Conservation (phyloP, 2,113 vertebrate genomes). For the Telmatochromis sp. region DNA sequence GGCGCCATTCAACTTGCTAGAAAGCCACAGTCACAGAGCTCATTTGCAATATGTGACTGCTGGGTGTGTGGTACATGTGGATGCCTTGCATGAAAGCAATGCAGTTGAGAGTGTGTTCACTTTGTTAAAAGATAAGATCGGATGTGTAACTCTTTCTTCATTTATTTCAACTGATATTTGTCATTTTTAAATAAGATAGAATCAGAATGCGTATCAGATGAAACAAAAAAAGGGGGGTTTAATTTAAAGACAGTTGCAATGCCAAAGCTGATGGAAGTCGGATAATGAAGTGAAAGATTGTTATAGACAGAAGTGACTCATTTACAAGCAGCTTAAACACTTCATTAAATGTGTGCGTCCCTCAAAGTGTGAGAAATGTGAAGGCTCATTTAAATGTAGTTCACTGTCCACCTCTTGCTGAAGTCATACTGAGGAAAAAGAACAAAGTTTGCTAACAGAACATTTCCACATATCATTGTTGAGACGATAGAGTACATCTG, state of each 20-base stretch:
- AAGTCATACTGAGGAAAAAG: not conserved
- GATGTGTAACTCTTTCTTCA: not conserved
- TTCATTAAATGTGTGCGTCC: not conserved
- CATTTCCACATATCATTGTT: not conserved
- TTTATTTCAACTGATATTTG: slow-evolving; percentile 6
- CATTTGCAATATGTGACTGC: not conserved
- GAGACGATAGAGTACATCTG: not conserved
- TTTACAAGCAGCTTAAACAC: not conserved
- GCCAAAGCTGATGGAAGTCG: not conserved
- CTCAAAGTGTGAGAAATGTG: not conserved
- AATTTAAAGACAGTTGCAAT: not conserved
- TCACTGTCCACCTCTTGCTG: not conserved
- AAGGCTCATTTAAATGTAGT: not conserved
- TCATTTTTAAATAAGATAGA: not conserved
- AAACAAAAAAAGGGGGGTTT: not conserved
- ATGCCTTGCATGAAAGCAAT: slow-evolving; percentile 26
- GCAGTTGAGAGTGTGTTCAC: slow-evolving; percentile 18
- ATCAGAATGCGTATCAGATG: not conserved
- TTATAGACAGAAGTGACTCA: not conserved
- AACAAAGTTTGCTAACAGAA: not conserved
- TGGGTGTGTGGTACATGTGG: slow-evolving; percentile 20
- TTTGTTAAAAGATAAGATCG: slow-evolving; percentile 17
- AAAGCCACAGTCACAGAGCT: not conserved
- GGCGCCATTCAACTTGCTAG: slow-evolving; percentile 67
- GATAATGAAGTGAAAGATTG: slow-evolving; percentile 2